Base-by-base conservation (phyloP, 2,797 vertebrate species). In the Sebastolobus altivelis region DNA sequence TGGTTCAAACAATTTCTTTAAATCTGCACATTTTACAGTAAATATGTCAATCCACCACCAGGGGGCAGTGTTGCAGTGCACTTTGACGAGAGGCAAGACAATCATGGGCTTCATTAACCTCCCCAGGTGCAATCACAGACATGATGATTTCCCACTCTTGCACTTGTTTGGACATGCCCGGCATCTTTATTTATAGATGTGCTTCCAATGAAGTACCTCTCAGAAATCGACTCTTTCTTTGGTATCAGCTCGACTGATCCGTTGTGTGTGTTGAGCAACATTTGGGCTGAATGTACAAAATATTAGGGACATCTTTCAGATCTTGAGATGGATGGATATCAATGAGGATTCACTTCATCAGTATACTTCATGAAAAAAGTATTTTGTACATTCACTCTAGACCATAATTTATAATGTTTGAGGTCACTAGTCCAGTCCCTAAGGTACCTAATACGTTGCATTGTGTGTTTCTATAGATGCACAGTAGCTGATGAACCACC, bases 131-230 rank as follows among this genome's bases (percentile, higher is more conserved):
- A 75, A 59, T 81, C 59, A 43, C 70, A 80, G 4, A 82, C 12
- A 46, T 67, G 75, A 68, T 65, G 68, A 89, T 8, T 88, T 82
- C 49, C 79, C 74, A 81, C 49, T 67, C 56, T 33, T 60, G 49
- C 33, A 13, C 83, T 43, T 85, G 91, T 65, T 59, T 63, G 59
- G 65, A 86, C 88, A 25, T 79, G 89, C 56, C 46, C 0, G 1
- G 11, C 52, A 38, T 85, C 75, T 83, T 80, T 89, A 83, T 86
- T 86, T 88, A 75, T 76, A 84, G 77, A 77, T 43, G 14, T 46
- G 66, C n/a, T 38, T 80, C 11, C 22, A 61, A 65, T 69, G 62
- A 77, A 79, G 11, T 31, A 49, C 35, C 65, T 80, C 13, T 40
- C 3, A 59, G 52, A 87, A 65, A 78, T 11, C n/a, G 6, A 29